Evolutionary conservation across 2,113 vertebrate genomes (phyloP), one percentile per base, ranked within the genome.

Genomic region (Pimephales promelas): DNA sequence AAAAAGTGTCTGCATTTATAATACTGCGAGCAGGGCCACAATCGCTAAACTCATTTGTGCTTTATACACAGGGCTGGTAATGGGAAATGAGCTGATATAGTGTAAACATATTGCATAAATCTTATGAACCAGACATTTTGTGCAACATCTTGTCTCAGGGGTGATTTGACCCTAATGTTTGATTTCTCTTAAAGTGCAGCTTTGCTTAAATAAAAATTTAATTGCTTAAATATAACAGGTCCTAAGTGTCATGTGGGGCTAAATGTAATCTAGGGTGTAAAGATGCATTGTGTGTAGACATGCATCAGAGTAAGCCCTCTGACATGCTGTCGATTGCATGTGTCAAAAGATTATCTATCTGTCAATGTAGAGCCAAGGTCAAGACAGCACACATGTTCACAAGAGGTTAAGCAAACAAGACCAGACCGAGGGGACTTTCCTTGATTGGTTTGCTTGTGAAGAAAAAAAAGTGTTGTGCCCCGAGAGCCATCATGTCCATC

Each of bases 81-180:
- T 82, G 74, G 81, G 76, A 61, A 83, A 87, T 71, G 81, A 83
- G 81, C 79, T 74, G 84, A 85, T 71, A 83, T 80, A 73, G 84
- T 74, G 72, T 74, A 87, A 84, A 79, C 80, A 85, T 85, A 83
- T 82, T 87, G 83, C 83, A 84, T 82, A 79, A 85, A 85, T 84
- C 86, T 87, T 83, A 87, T 68, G 86, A 85, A 81, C 24, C 83
- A 71, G 68, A 62, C 59, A 83, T 74, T 52, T 59, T 74, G 83
- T 85, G 83, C 80, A 74, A 54, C 72, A 85, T 68, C 70, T 83
- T 40, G 68, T 78, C 81, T 85, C 75, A 59, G 83, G 64, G 75
- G 75, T 56, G 73, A 83, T 87, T 85, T 72, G 18, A 36, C 61
- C 77, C 75, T 79, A 85, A 68, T 64, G 59, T 83, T 87, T 85